phyloP scores from a whole-genome alignment of 2,888 invertebrate species.

The Imbricaverruca yamaguchii region DNA sequence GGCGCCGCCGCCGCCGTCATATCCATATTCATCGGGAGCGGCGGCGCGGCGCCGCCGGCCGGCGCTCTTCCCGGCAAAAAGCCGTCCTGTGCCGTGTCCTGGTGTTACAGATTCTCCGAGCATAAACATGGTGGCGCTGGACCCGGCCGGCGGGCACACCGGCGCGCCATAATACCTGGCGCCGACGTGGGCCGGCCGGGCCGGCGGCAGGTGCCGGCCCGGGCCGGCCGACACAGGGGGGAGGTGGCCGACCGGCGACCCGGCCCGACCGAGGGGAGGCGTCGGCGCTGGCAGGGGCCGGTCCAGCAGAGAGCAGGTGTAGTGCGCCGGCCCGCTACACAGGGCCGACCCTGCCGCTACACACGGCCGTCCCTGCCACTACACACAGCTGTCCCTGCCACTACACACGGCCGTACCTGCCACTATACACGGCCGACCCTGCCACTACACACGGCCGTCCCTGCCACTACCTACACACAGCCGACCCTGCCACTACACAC shows the following conservation, averaged over 20 bases:
- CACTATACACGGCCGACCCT: too few relatives aligned
- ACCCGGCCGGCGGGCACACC: not conserved
- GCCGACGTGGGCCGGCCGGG: not conserved
- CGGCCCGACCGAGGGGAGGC: not conserved
- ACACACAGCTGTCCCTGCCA: too few relatives aligned
- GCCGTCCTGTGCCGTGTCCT: not conserved
- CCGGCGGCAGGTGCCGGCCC: not conserved
- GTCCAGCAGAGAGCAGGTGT: not conserved
- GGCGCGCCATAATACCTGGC: not conserved
- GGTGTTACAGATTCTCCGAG: conserved; percentile 1
- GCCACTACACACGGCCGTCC: too few relatives aligned
- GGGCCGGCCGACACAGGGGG: not conserved
- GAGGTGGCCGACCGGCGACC: not conserved
- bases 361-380: too few relatives aligned
- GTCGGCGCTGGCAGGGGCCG: not conserved
- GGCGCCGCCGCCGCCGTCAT: not conserved
- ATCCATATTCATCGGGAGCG: not conserved
- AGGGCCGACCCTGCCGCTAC: too few relatives aligned
- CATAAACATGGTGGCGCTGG: not conserved
- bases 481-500: too few relatives aligned
- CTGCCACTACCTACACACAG: too few relatives aligned
- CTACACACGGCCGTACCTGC: too few relatives aligned
- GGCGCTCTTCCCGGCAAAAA: not conserved
- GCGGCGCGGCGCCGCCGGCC: not conserved
- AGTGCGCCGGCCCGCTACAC: not conserved